These are phyloP conservation scores for Lamproptera curius DNA, from an alignment of 2,888 invertebrate genomes.

Conservation along the genomic window DNA sequence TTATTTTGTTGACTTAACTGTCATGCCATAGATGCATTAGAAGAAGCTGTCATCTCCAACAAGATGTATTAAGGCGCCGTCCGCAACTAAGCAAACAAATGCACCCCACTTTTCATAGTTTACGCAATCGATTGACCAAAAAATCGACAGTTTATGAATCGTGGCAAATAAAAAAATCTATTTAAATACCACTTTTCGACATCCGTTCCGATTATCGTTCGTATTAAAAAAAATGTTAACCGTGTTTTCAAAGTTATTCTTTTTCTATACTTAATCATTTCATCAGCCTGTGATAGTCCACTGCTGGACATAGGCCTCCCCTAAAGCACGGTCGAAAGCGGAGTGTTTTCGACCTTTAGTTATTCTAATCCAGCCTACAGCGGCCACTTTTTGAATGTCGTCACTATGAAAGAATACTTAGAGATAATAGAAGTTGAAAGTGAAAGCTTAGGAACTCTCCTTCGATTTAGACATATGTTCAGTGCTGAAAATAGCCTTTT, in stretches of 20 bases:
- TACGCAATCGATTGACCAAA: not conserved
- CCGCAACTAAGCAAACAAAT: not conserved
- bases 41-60: not conserved
- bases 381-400: too few species aligned
- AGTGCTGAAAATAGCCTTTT: too few species aligned
- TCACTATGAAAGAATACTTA: too few species aligned
- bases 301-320: too few species aligned
- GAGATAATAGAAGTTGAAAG: too few species aligned
- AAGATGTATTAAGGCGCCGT: not conserved
- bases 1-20: too few species aligned
- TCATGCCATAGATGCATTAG: not conserved
- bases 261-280: not conserved
- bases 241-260: not conserved
- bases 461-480: too few species aligned
- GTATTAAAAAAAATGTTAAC: not conserved
- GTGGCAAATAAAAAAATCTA: not conserved
- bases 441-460: too few species aligned
- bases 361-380: too few species aligned
- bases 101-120: not conserved
- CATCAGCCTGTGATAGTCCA: too few species aligned
- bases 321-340: not conserved
- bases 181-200: not conserved
- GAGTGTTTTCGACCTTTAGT: not conserved
- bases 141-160: not conserved
- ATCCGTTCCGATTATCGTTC: not conserved